Base-by-base conservation (phyloP, 2,888 invertebrate genomes). In the Acheta domesticus region DNA sequence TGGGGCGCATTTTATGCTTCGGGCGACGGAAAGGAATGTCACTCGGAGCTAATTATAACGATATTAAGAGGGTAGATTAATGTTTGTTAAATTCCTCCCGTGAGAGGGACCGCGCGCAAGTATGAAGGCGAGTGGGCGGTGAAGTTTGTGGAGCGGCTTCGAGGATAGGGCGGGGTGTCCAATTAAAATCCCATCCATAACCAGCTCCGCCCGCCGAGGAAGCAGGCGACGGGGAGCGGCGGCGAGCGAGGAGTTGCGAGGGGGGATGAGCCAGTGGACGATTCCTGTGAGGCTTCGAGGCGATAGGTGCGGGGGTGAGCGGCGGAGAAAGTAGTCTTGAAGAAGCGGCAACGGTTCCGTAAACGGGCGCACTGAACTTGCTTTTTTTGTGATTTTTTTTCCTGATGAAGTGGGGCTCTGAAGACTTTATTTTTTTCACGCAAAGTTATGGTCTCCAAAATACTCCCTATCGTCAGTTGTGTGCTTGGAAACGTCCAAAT, bases 181-280 rank as follows among this genome's bases (percentile, higher is more conserved):
- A 79, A 79, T 79, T 79, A 79, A 79, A 79, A 79, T 79, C 79
- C 62, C 79, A 79, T 79, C 79, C 79, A 79, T 79, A 79, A 79
- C 62, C 62, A n/a, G n/a, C 62, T 14, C 62, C 62, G n/a, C 62
- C n/a, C 16, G 36, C 36, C 36, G 36, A 36, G 36, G 8, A 36
- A 8, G 36, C 36, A 36, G 36, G 36, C 36, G 8, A 1, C 36
- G 36, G 36, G 36, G 36, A 36, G n/a, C 3, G 62, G 62, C 11
- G 62, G 62, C 14, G n/a, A 12, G 16, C 62, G 62, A 62, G 62
- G n/a, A 62, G 62, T 19, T n/a, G 62, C 11, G 62, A 62, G 12
- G 3, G 62, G 62, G n/a, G 62, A n/a, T 14, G n/a, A 62, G 62
- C 14, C 5, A 62, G n/a, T 14, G n/a, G 62, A n/a, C 5, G 62